Percentiles rank a stretch among this genome's conserved stretches.
phyloP scores from a whole-genome alignment of 2,113 vertebrate genomes.

The Notothenia coriiceps region DNA sequence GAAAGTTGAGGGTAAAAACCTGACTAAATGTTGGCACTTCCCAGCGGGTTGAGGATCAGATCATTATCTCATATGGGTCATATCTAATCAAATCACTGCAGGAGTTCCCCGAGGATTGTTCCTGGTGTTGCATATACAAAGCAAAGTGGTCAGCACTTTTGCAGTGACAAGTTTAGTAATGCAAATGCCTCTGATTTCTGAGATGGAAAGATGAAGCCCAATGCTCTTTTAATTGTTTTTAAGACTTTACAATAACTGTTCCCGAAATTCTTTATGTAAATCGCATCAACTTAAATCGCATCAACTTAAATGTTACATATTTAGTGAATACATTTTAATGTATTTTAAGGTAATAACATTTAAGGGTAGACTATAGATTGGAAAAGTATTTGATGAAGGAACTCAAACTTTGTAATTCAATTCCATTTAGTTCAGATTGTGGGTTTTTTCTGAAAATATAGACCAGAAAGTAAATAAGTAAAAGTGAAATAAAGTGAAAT shows the following conservation, averaged over 20 bases:
- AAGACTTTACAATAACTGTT: not conserved
- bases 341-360: not conserved
- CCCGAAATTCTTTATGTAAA: not conserved
- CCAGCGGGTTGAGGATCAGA: not conserved
- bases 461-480: conserved; percentile 37
- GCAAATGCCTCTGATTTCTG: not conserved
- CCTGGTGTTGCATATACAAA: conserved; percentile 35
- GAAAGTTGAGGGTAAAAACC: not conserved
- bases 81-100: not conserved
- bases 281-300: not conserved
- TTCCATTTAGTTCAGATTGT: conserved; percentile 12
- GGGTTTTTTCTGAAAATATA: conserved; percentile 35
- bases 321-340: not conserved
- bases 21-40: not conserved
- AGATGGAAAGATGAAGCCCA: not conserved
- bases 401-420: not conserved
- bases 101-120: not conserved
- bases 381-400: conserved; percentile 28
- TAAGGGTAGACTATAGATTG: not conserved
- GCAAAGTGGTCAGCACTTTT: not conserved
- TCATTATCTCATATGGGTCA: not conserved
- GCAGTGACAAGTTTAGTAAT: not conserved
- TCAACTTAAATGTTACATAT: not conserved
- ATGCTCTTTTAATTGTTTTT: not conserved
- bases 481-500: conserved; percentile 13